Percentiles rank a stretch among this genome's conserved stretches.
These are phyloP conservation scores for Dione juno DNA, from an alignment of 2,888 invertebrate species.

Conservation along the genomic window DNA sequence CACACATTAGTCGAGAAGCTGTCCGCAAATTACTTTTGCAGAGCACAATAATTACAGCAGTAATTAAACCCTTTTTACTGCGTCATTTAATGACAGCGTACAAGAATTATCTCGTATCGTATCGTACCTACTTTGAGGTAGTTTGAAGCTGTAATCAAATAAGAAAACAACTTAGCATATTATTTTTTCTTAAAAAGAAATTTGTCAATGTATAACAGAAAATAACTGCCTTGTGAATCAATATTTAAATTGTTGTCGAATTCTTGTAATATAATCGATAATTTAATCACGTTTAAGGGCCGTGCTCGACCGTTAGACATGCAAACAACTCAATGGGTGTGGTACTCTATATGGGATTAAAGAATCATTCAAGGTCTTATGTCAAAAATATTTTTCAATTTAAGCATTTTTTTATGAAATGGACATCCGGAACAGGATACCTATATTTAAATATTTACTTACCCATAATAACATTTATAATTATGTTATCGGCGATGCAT, in stretches of 20 bases:
- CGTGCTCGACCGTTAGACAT: slow-evolving; percentile 63
- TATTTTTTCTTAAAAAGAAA: slow-evolving; percentile 54
- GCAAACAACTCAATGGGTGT: slow-evolving; percentile 65
- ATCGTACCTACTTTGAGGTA: slow-evolving; percentile 13
- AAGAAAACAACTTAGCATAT: slow-evolving; percentile 9
- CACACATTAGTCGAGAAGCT: slow-evolving; percentile 77
- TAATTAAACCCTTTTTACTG: slow-evolving; percentile 71
- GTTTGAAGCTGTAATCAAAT: slow-evolving; percentile 12
- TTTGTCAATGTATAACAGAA: slow-evolving; percentile 54
- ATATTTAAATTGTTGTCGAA: slow-evolving; percentile 53
- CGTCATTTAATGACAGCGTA: slow-evolving; percentile 61
- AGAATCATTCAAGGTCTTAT: slow-evolving; percentile 48
- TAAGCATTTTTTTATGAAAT: slow-evolving; percentile 54
- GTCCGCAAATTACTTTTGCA: slow-evolving; percentile 74
- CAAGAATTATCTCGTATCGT: slow-evolving; percentile 11
- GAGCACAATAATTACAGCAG: slow-evolving; percentile 69
- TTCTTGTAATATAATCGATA: slow-evolving; percentile 65
- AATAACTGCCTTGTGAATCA: slow-evolving; percentile 58
- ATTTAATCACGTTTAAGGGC: slow-evolving; percentile 65
- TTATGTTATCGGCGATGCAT: slow-evolving; percentile 48
- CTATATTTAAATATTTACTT: slow-evolving; percentile 3
- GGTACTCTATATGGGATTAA: slow-evolving; percentile 54
- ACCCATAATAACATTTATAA: slow-evolving; percentile 28
- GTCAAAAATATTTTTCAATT: slow-evolving; percentile 46
- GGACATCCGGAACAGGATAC: slow-evolving; percentile 56